Evolutionary conservation across 2,888 invertebrate species (phyloP), one percentile per base, ranked within the genome.

Genomic region (Syritta pipiens): DNA sequence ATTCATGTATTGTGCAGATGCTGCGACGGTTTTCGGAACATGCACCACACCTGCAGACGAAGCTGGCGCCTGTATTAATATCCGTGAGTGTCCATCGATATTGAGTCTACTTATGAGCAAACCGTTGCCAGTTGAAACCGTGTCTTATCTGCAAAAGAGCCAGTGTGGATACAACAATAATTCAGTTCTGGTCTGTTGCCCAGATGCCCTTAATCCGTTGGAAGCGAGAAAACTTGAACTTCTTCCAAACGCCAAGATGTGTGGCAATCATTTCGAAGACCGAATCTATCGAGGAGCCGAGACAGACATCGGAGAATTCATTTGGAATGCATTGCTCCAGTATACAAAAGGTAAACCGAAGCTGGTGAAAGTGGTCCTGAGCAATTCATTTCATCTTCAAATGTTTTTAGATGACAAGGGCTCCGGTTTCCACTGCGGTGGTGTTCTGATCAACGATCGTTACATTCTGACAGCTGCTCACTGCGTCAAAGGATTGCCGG

Each of bases 401-500:
- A 17, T 4, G 1, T 42, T n/a, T 42, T 68, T 9, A 87, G 87
- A 79, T 32, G 81, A 74, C 4, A 84, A 83, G 1, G 69, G 32
- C 9, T 5, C 14, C 0, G 91, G 92, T 0, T 93, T 93, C 82
- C 92, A 93, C 82, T 95, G 95, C 83, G 95, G 94, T 0, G 95
- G 94, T 0, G 93, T 93, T 0, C 87, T 95, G 30, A 93, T 95
- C 49, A 88, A 84, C 57, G 82, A 84, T 0, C 90, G 91, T 81
- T 95, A 95, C 85, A 91, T 95, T 0, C 82, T 95, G 53, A 95
- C 95, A 0, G 95, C 95, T 0, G 94, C 93, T 0, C 95, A 95
- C 85, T 95, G 95, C 83, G 89, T 94, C n/a, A 91, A 91, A 81
- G 92, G 92, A 69, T 86, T 94, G 9, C 93, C 93, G 0, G 82